phyloP scores from a whole-genome alignment of 53 echinoderm and acorn worm genomes.

The Arbacia lixula region DNA sequence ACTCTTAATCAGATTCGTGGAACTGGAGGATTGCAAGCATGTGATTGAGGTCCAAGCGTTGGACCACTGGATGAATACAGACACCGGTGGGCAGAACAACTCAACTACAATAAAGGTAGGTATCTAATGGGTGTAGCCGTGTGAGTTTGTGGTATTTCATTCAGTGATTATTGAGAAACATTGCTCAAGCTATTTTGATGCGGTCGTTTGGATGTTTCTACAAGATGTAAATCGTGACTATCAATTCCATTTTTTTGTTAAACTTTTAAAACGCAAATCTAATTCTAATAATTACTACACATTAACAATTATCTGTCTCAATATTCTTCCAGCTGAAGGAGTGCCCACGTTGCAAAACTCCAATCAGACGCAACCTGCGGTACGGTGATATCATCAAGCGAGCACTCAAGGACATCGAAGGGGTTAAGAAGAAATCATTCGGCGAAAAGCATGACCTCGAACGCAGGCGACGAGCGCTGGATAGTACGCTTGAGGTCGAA shows the following conservation, averaged over 20 bases:
- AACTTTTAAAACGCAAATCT: no score
- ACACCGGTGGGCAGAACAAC: background rate
- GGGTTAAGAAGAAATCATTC: slow-evolving; percentile 62
- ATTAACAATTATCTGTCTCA: no score
- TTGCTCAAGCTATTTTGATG: no score
- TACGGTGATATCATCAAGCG: slow-evolving; percentile 75
- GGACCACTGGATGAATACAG: slow-evolving; percentile 69
- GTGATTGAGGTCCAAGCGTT: slow-evolving; percentile 67
- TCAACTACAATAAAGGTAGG: no score
- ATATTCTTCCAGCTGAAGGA: slow-evolving; percentile 62
- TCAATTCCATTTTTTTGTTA: no score
- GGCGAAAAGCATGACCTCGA: slow-evolving; percentile 51
- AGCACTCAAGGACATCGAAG: slow-evolving; percentile 71
- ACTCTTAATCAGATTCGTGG: slow-evolving; percentile 61
- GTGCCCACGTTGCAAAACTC: slow-evolving; percentile 83
- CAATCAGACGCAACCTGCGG: slow-evolving; percentile 79
- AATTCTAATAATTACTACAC: no score
- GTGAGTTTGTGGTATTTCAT: no score
- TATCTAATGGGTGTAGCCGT: no score
- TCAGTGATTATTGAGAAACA: no score
- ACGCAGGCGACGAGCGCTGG: background rate
- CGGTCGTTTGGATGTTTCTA: no score
- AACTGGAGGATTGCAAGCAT: slow-evolving; percentile 85
- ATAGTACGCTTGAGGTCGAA: background rate
- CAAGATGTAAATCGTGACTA: no score